phyloP scores from a whole-genome alignment of 2,797 vertebrate species.

The Cuniculus paca region DNA sequence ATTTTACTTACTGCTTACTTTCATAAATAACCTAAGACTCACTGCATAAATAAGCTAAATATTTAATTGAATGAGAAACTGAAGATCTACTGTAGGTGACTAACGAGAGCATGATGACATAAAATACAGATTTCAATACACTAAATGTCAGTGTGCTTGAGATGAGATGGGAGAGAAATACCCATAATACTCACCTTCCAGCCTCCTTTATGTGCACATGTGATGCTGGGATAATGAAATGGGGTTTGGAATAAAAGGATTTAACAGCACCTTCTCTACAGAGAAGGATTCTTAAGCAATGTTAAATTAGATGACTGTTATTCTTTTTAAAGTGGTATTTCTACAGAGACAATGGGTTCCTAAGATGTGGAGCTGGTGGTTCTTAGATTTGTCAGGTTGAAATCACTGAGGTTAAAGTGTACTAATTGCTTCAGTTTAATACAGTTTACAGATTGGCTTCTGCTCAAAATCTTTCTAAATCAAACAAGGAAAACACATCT shows the following conservation, averaged over 20 bases:
- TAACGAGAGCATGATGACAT: not conserved
- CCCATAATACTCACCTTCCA: not conserved
- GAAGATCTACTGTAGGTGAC: not conserved
- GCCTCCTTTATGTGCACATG: not conserved
- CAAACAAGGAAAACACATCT: conserved; percentile 64
- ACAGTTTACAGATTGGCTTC: conserved; percentile 63
- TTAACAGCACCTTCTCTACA: not conserved
- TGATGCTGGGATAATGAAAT: not conserved
- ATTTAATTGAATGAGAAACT: conserved; percentile 14
- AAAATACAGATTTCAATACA: conserved; percentile 30
- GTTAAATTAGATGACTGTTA: not conserved
- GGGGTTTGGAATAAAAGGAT: not conserved
- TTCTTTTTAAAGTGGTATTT: not conserved
- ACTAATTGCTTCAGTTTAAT: conserved; percentile 71
- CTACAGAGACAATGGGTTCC: not conserved
- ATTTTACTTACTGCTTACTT: conserved; percentile 27
- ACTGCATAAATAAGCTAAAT: not conserved
- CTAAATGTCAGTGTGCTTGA: not conserved
- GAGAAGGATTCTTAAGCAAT: not conserved
- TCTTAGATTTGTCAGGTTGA: conserved; percentile 15
- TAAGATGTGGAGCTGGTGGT: not conserved
- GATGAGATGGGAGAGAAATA: not conserved
- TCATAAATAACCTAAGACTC: conserved; percentile 26
- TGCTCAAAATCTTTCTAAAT: conserved; percentile 71
- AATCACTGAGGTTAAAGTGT: not conserved